Conservation (phyloP, 2,888 invertebrate species). For the Philereme transversata region DNA sequence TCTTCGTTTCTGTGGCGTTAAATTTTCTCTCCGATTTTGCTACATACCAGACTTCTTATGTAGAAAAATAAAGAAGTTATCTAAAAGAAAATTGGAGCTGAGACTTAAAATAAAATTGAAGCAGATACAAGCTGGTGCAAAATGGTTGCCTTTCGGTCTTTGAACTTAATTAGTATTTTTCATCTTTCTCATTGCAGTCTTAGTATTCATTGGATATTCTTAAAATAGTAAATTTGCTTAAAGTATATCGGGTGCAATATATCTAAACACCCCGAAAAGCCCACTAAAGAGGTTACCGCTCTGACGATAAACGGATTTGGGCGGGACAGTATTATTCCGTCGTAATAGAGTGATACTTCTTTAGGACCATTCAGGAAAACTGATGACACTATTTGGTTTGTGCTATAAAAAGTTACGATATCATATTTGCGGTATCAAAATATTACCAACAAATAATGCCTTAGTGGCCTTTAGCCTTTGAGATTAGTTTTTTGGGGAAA, state of each 20-base stretch:
- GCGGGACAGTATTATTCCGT: conserved; percentile 65
- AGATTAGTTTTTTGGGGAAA: conserved; percentile 47
- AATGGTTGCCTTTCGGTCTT: conserved; percentile 21
- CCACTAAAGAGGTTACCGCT: conserved; percentile 61
- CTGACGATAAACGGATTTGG: conserved; percentile 76
- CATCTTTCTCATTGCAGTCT: conserved; percentile 11
- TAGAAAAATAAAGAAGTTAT: conserved; percentile 23
- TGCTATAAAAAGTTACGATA: conserved; percentile 77
- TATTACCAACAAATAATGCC: conserved; percentile 67
- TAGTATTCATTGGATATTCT: conserved; percentile 8
- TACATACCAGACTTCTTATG: conserved; percentile 6
- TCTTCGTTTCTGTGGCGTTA: conserved; percentile 10
- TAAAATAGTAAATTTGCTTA: conserved; percentile 13
- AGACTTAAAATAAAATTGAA: conserved; percentile 27
- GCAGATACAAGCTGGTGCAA: conserved; percentile 25
- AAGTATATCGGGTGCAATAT: conserved; percentile 65
- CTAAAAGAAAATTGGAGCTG: conserved; percentile 20
- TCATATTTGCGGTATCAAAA: conserved; percentile 72
- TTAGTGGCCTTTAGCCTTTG: conserved; percentile 46
- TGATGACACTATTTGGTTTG: conserved; percentile 77
- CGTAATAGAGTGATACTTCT: conserved; percentile 75
- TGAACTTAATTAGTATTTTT: conserved; percentile 25
- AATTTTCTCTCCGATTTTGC: conserved; percentile 13
- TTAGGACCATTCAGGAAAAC: conserved; percentile 68
- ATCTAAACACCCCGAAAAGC: conserved; percentile 61